A percentile compares a stretch with the other conserved stretches of the same genome.
Conservation (phyloP, 2,797 vertebrate genomes). For the Lutjanus argentimaculatus region DNA sequence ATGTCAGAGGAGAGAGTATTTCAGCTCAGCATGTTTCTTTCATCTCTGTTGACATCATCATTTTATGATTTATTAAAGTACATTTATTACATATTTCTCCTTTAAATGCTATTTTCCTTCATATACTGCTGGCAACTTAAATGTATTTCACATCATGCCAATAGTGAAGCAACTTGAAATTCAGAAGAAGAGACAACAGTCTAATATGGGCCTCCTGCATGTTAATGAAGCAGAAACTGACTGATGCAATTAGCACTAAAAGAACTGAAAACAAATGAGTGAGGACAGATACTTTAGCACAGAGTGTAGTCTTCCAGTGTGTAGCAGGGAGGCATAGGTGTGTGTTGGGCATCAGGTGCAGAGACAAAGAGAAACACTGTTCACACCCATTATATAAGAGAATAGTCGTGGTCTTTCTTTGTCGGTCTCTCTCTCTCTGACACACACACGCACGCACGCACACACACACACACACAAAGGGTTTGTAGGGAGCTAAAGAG, state of each 20-base stretch:
- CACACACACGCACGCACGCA: constrained; percentile 35
- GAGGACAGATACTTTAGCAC: not conserved
- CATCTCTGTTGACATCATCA: no score
- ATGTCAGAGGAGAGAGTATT: no score
- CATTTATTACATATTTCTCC: no score
- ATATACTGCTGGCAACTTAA: not conserved
- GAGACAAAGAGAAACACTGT: constrained; percentile 10
- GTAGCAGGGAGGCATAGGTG: constrained; percentile 14
- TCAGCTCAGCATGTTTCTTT: no score
- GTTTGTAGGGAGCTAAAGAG: constrained; percentile 67
- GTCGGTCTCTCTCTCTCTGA: not conserved
- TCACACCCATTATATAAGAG: constrained; percentile 57
- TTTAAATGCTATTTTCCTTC: not conserved
- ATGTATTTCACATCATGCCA: not conserved
- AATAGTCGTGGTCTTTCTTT: constrained; percentile 36
- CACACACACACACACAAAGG: constrained; percentile 39
- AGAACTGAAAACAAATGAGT: constrained; percentile 4
- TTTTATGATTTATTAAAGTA: no score
- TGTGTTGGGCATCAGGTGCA: constrained; percentile 54
- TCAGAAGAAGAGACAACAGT: not conserved
- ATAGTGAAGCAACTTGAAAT: constrained; percentile 5
- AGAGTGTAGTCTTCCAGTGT: not conserved
- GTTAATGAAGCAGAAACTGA: constrained; percentile 21
- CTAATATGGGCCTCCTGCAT: constrained; percentile 16
- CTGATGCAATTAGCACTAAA: constrained; percentile 41